Base-by-base conservation (phyloP, 2,797 vertebrate genomes). In the Molossus alvarezi region DNA sequence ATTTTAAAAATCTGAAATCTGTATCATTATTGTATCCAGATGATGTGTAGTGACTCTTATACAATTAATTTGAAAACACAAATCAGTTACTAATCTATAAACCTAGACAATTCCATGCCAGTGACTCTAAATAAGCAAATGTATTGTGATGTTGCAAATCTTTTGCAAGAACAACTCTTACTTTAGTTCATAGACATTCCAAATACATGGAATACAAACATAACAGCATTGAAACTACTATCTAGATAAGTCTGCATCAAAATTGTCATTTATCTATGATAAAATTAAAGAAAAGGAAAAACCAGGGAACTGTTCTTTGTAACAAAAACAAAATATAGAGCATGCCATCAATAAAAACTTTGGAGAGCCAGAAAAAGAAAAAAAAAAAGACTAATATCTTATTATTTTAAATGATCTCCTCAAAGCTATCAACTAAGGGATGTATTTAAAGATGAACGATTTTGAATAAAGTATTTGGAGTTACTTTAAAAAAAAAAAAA, bases 331-430 rank as follows among this genome's bases (percentile, higher is more conserved):
- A 71, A 81, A 75, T 83, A 57, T 41, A 27, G 45, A 79, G 21
- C 51, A 75, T 55, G 2, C 1, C 23, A 53, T 64, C 29, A 64
- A 51, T 41, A 69, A 67, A 72, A 80, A 80, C 45, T 64, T 88
- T 55, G 23, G 41, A 88, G 65, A 69, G 33, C 13, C 14, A 86
- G 41, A 51, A 33, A 33, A 33, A 27, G 29, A 64, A 29, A 12
- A 12, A 64, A 17, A 17, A 29, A 60, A 82, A 88, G 41, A 5
- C 13, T 37, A 65, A 69, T 83, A 53, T 95, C 6, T 81, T 91
- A 77, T 81, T 91, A 77, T 85, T 90, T 79, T 65, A 48, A 88
- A 95, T 77, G 23, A 73, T 65, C 48, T 77, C 29, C 9, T 88
- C 27, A 76, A 95, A 58, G 9, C 71, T 91, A 89, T 86, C 37